A percentile compares a stretch with the other conserved stretches of the same genome.
These are phyloP conservation scores for Eupelmus urozonus DNA, from an alignment of 2,888 invertebrate species.

Conservation along the genomic window DNA sequence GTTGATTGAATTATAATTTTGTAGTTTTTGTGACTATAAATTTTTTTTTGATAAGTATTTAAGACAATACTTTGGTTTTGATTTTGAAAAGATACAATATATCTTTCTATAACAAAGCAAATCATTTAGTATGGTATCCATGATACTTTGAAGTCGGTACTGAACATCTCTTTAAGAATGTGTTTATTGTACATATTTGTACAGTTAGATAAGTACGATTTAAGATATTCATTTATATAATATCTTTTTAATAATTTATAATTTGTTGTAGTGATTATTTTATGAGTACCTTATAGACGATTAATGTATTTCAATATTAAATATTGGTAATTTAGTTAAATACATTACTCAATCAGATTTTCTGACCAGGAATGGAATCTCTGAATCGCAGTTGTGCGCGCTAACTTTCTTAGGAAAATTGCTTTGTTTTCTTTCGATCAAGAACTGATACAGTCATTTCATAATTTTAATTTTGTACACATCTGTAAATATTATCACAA, in stretches of 20 bases:
- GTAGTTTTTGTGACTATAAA: too few species aligned
- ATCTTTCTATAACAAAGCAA: not conserved
- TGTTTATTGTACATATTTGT: constrained; percentile 30
- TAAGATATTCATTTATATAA: constrained; percentile 24
- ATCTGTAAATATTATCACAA: constrained; percentile 22
- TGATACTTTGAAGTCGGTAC: constrained; percentile 1
- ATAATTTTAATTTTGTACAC: constrained; percentile 16
- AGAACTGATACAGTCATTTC: constrained; percentile 49
- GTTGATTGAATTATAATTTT: too few species aligned
- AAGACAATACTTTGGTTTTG: not conserved
- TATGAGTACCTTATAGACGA: constrained; percentile 13
- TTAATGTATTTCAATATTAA: not conserved
- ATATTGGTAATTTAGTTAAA: not conserved
- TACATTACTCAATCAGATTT: constrained; percentile 9
- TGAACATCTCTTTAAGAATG: constrained; percentile 8
- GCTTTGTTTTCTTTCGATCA: constrained; percentile 44
- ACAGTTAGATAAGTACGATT: constrained; percentile 8
- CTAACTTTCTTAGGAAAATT: constrained; percentile 28
- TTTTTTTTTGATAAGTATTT: not conserved
- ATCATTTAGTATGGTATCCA: too few species aligned
- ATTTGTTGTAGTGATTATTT: constrained; percentile 15
- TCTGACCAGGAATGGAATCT: constrained; percentile 45
- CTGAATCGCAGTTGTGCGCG: constrained; percentile 19
- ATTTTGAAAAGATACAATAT: not conserved
- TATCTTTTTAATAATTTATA: constrained; percentile 25